These are phyloP conservation scores for Paraescarpia echinospica DNA, from an alignment of 1,140 invertebrate species.

Conservation along the genomic window DNA sequence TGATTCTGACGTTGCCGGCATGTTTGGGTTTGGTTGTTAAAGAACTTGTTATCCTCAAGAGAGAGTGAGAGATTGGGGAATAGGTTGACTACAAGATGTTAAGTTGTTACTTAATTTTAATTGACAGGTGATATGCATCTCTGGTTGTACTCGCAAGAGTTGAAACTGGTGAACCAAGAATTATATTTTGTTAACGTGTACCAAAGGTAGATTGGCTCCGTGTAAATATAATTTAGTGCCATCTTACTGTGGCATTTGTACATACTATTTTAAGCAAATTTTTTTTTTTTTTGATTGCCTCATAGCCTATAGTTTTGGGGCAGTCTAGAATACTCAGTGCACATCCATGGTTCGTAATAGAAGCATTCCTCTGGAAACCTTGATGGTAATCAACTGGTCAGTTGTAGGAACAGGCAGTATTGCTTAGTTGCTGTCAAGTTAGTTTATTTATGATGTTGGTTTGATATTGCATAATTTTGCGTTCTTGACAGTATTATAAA, in stretches of 20 bases:
- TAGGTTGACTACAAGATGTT: background rate
- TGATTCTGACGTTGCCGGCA: background rate
- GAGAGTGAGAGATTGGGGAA: background rate
- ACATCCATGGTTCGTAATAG: background rate
- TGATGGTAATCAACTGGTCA: background rate
- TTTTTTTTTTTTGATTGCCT: background rate
- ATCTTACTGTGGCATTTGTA: background rate
- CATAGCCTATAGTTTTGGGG: background rate
- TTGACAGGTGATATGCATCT: background rate
- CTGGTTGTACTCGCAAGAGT: background rate
- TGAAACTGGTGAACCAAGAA: background rate
- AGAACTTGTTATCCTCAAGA: background rate
- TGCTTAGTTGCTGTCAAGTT: background rate
- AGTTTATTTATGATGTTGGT: background rate
- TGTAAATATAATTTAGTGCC: constrained; percentile 1
- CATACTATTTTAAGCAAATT: background rate
- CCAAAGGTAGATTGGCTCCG: background rate
- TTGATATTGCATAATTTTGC: background rate
- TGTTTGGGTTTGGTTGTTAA: background rate
- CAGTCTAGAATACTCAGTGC: background rate
- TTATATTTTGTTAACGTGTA: background rate
- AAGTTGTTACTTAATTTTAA: background rate
- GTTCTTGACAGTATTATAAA: background rate
- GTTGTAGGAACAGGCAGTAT: background rate
- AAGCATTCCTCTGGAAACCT: background rate